phyloP scores from a whole-genome alignment of 2,113 vertebrate genomes.

The Ictalurus punctatus region DNA sequence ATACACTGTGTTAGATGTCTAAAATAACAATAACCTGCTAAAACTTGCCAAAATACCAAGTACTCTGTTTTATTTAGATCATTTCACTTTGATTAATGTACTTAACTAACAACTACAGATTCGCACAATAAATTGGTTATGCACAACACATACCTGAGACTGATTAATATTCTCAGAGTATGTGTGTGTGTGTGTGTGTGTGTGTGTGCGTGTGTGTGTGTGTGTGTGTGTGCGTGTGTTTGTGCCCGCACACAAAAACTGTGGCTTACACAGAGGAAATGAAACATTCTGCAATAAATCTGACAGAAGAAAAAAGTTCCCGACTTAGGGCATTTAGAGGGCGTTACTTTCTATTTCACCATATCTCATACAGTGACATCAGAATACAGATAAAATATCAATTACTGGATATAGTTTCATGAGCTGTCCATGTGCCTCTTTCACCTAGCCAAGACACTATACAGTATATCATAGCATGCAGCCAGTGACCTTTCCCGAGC shows the following conservation, averaged over 20 bases:
- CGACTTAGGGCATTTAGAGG: not conserved
- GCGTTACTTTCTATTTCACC: not conserved
- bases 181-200: not conserved
- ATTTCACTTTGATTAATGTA: not conserved
- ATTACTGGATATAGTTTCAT: not conserved
- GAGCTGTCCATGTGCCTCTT: not conserved
- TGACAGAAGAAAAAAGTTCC: not conserved
- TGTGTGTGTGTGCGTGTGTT: not conserved
- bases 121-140: not conserved
- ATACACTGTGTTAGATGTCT: not conserved
- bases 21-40: not conserved
- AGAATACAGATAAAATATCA: not conserved
- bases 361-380: not conserved
- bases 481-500: conserved; percentile 8
- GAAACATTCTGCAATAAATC: not conserved
- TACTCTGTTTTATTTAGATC: not conserved
- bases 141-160: not conserved
- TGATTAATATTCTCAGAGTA: not conserved
- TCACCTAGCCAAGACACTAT: conserved; percentile 13
- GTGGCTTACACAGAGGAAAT: not conserved
- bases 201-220: not conserved
- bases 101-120: not conserved
- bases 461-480: conserved; percentile 4
- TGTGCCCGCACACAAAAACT: not conserved
- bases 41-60: not conserved